phyloP scores from a whole-genome alignment of 1,140 invertebrate species.

The Goniozus legneri region DNA sequence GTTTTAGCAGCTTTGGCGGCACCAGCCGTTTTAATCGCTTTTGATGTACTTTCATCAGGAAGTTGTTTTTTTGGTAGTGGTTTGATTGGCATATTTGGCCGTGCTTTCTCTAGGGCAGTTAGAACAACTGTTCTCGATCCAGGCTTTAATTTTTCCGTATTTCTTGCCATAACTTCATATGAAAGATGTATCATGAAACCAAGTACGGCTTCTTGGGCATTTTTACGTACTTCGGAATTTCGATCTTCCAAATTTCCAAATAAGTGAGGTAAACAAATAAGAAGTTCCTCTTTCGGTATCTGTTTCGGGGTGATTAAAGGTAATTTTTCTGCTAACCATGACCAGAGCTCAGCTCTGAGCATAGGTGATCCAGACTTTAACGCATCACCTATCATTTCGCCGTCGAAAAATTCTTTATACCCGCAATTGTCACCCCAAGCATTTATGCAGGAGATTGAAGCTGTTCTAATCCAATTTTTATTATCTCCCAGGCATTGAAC shows the following conservation, averaged over 20 bases:
- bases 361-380: constrained; percentile 80
- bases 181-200: constrained; percentile 93
- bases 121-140: constrained; percentile 79
- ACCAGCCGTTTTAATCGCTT: constrained; percentile 58
- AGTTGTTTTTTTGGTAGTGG: constrained; percentile 64
- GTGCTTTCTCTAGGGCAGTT: constrained; percentile 79
- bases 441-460: constrained; percentile 78
- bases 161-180: constrained; percentile 76
- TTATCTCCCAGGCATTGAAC: constrained; percentile 69
- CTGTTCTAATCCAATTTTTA: constrained; percentile 73
- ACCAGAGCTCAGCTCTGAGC: constrained; percentile 75
- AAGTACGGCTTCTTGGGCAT: constrained; percentile 81
- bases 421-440: constrained; percentile 78
- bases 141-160: constrained; percentile 81
- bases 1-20: constrained; percentile 54
- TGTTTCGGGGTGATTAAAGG: constrained; percentile 68
- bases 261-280: constrained; percentile 73
- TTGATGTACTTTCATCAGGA: constrained; percentile 43
- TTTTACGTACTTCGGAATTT: constrained; percentile 86
- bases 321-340: constrained; percentile 80
- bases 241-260: constrained; percentile 86
- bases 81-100: constrained; percentile 80
- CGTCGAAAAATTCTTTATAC: constrained; percentile 79
- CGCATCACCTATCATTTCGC: constrained; percentile 84
- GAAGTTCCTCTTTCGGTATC: constrained; percentile 77